A percentile compares a stretch with the other conserved stretches of the same genome.
These are phyloP conservation scores for Danionella dracula DNA, from an alignment of 2,797 vertebrate species.

Conservation along the genomic window DNA sequence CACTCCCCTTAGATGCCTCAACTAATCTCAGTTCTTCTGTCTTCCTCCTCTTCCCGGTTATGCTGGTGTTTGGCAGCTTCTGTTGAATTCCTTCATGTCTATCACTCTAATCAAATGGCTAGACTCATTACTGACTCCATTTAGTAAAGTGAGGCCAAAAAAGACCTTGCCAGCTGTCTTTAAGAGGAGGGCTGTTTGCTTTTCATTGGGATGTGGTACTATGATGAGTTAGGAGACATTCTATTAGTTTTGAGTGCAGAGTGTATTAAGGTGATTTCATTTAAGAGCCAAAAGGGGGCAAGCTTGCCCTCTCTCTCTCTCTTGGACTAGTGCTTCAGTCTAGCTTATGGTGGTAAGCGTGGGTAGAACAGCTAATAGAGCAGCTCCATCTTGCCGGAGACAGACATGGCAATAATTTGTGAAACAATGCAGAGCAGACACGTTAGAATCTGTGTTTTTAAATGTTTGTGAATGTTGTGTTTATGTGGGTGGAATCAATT, in stretches of 20 bases:
- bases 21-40: constrained; percentile 32
- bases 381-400: constrained; percentile 33
- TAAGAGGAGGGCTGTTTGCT: constrained; percentile 20
- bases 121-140: constrained; percentile 20
- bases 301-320: constrained; percentile 69
- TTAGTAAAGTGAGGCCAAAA: constrained; percentile 1
- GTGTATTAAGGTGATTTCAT: constrained; percentile 34
- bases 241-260: neutral
- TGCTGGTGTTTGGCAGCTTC: constrained; percentile 13
- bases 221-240: neutral
- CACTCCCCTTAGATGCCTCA: no score
- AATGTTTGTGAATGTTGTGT: constrained; percentile 25
- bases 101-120: constrained; percentile 25
- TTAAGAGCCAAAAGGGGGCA: constrained; percentile 76
- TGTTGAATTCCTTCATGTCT: constrained; percentile 22
- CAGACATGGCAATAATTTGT: constrained; percentile 14
- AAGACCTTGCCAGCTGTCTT: constrained; percentile 27
- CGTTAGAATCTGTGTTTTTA: constrained; percentile 19
- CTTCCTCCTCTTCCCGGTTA: constrained; percentile 2
- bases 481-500: constrained; percentile 19
- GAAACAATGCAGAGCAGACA: constrained; percentile 21
- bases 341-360: constrained; percentile 28
- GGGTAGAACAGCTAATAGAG: constrained; percentile 18
- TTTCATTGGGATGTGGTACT: neutral
- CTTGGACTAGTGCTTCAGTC: constrained; percentile 51